These are phyloP conservation scores for Apodemia hepburni DNA, from an alignment of 2,888 invertebrate species.

Conservation along the genomic window DNA sequence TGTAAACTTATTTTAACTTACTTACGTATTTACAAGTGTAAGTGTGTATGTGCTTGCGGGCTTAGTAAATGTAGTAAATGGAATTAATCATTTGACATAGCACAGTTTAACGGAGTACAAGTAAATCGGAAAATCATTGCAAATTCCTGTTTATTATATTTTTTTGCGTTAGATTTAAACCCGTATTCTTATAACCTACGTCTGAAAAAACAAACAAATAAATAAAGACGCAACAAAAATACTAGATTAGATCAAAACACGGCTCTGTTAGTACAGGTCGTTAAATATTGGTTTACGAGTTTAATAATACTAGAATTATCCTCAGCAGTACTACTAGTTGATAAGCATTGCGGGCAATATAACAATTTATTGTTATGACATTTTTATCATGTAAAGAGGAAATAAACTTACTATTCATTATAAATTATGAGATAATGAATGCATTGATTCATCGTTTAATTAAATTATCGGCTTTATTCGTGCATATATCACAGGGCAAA, in stretches of 20 bases:
- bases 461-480: conserved; percentile 12
- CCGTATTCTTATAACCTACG: too few species aligned
- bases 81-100: too few species aligned
- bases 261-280: background rate
- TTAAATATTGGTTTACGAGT: background rate
- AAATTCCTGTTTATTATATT: too few species aligned
- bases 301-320: conserved; percentile 9
- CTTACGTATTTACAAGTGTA: too few species aligned
- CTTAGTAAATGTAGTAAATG: too few species aligned
- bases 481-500: background rate
- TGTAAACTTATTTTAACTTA: too few species aligned
- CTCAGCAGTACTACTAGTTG: background rate
- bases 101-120: too few species aligned
- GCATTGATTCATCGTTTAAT: conserved; percentile 9
- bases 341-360: conserved; percentile 30
- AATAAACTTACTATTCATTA: conserved; percentile 21
- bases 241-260: background rate
- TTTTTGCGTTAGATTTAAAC: too few species aligned
- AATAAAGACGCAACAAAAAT: background rate
- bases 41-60: too few species aligned
- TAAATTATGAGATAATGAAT: conserved; percentile 8
- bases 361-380: conserved; percentile 33
- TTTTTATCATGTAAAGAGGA: conserved; percentile 30
- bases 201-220: too few species aligned
- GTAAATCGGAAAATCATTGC: too few species aligned